A percentile compares a stretch with the other conserved stretches of the same genome.
Evolutionary conservation across 1,140 invertebrate species (phyloP).

Genomic region (honey bee (Apis mellifera)): DNA sequence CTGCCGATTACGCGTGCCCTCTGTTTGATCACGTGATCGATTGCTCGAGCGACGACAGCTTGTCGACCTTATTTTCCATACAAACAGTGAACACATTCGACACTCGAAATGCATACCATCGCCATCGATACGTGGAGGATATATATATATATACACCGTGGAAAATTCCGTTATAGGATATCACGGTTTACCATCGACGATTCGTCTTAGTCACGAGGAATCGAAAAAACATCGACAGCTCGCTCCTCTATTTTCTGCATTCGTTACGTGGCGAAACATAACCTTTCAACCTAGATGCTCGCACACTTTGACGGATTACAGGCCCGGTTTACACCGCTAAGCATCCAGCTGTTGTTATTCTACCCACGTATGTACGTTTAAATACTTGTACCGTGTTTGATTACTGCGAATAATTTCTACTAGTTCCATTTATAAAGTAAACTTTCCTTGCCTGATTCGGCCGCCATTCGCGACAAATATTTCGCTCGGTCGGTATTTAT

Average conservation of each 20-base stretch:
- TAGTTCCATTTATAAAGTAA: background rate
- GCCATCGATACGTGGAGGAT: too few relatives aligned
- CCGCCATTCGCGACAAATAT: too few relatives aligned
- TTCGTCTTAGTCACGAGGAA: conserved; percentile 43
- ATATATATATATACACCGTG: background rate
- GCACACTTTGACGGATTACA: background rate
- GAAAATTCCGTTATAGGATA: conserved; percentile 30
- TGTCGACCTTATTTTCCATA: conserved; percentile 23
- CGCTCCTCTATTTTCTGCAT: conserved; percentile 12
- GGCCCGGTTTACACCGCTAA: background rate
- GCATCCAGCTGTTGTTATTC: background rate
- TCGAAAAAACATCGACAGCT: conserved; percentile 32
- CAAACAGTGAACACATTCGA: conserved; percentile 14
- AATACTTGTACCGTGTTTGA: background rate
- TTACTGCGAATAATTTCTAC: background rate
- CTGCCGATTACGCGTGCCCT: background rate
- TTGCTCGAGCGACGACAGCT: conserved; percentile 17
- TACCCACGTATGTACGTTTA: background rate
- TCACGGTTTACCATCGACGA: conserved; percentile 35
- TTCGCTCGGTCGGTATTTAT: background rate
- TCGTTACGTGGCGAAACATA: background rate
- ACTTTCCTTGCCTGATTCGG: background rate
- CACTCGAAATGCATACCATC: conserved; percentile 3
- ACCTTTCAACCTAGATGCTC: background rate
- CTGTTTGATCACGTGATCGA: conserved; percentile 10